Evolutionary conservation across 1,140 invertebrate genomes (phyloP).

Genomic region (Ceratitis capitata): DNA sequence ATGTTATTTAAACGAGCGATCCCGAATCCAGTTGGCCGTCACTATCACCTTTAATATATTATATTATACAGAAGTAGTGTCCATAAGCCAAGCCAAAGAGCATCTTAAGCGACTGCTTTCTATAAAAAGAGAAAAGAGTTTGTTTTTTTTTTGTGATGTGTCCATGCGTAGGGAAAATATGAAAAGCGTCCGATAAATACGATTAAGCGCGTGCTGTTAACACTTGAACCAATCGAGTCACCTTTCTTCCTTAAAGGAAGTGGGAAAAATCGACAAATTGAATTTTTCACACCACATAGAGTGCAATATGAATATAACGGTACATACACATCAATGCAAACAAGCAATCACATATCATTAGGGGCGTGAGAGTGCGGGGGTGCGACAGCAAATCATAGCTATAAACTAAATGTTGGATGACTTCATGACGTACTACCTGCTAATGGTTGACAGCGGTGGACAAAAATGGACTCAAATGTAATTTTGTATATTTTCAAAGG

Average conservation of each 20-base stretch:
- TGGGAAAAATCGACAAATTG: conserved; percentile 33
- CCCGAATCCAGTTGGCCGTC: not conserved
- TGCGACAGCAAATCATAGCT: not conserved
- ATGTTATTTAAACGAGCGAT: too few relatives aligned
- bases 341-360: not conserved
- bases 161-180: conserved; percentile 11
- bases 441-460: not conserved
- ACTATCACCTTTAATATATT: not conserved
- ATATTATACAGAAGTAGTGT: not conserved
- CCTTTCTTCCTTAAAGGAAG: not conserved
- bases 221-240: conserved; percentile 5
- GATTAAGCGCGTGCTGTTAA: conserved; percentile 30
- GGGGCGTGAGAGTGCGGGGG: not conserved
- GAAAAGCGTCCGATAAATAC: conserved; percentile 24
- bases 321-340: conserved; percentile 11
- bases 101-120: not conserved
- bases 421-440: not conserved
- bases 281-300: conserved; percentile 13
- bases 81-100: not conserved
- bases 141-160: too few relatives aligned
- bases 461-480: conserved; percentile 20
- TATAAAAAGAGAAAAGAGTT: too few relatives aligned
- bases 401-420: not conserved
- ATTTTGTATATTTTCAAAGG: conserved; percentile 9
- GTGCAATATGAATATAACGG: too few relatives aligned